Base-by-base conservation (phyloP, 64 coral and sea anemone species). In the Orbicella faveolata region DNA sequence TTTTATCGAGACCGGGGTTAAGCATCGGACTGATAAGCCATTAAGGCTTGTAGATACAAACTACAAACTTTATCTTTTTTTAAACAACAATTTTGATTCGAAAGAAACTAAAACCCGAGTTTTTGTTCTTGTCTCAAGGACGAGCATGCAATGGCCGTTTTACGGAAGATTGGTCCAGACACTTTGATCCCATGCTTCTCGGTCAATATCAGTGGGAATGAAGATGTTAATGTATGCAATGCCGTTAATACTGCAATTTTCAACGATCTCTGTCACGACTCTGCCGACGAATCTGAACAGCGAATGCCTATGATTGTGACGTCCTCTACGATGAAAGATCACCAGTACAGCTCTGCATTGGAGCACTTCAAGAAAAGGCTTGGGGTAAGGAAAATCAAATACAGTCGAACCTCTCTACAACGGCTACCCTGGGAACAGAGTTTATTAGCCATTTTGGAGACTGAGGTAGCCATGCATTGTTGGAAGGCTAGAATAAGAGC, bases 281-380 rank as follows among this genome's bases (percentile, higher is more conserved):
- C 78, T 11, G 4, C 20, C 26, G 65, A 78, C 20, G 73, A 91
- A 39, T 76, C 76, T 54, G 75, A 67, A 41, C 20, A 69, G 10
- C 61, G 93, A 8, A 61, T 79, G 16, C 93, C 93, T 34, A 83
- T 95, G 93, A 74, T 95, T 64, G 93, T 95, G 8, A 95, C 93
- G 6, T 72, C 89, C 16, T 94, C 87, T 30, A 95, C 87, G 0
- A 89, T 88, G 83, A 30, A 25, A 7, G 76, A 89, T 34, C 64
- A 77, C 10, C 18, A 52, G 36, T n/a, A 74, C 83, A 75, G 75
- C 61, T 35, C 62, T 8, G 51, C 89, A 59, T 54, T 95, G 59
- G n/a, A 83, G 18, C 16, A 95, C 14, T 91, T 95, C 26, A 95
- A 95, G 76, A 35, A 82, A 74, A 61, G 93, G 48, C 84, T 95